phyloP scores from a whole-genome alignment of 2,888 invertebrate genomes.

The Stenichneumon culpator region DNA sequence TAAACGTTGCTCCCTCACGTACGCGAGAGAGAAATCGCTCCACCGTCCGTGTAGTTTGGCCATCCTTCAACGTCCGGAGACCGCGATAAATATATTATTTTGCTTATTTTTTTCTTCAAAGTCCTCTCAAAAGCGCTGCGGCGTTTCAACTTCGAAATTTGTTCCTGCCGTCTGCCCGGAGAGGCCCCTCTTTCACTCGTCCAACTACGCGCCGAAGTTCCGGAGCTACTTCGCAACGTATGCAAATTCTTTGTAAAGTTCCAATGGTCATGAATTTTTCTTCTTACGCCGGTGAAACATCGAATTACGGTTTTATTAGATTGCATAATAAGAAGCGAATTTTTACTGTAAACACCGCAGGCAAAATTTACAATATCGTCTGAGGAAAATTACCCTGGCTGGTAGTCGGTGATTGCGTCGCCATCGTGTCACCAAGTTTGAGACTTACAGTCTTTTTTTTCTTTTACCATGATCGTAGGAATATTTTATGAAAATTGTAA shows the following conservation, averaged over 20 bases:
- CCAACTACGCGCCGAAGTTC: background rate
- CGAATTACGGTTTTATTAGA: background rate
- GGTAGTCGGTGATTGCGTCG: background rate
- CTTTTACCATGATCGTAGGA: too few relatives aligned
- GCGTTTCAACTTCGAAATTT: background rate
- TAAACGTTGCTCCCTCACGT: conserved; percentile 31
- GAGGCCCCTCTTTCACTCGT: background rate
- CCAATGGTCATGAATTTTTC: background rate
- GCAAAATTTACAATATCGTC: background rate
- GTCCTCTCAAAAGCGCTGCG: background rate
- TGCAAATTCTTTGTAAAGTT: background rate
- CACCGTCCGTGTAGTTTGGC: background rate
- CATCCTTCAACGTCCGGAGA: conserved; percentile 8
- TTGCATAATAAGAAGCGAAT: background rate
- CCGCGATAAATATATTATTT: background rate
- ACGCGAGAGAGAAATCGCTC: conserved; percentile 25
- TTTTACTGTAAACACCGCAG: background rate
- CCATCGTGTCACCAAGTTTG: too few relatives aligned
- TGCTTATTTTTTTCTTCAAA: background rate
- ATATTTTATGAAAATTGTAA: too few relatives aligned
- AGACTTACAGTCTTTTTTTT: too few relatives aligned
- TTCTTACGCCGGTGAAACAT: background rate
- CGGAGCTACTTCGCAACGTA: background rate
- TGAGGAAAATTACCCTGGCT: background rate
- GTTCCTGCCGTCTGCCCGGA: background rate